Evolutionary conservation across 1,140 invertebrate species (phyloP).

Genomic region (Anastatus disparis): DNA sequence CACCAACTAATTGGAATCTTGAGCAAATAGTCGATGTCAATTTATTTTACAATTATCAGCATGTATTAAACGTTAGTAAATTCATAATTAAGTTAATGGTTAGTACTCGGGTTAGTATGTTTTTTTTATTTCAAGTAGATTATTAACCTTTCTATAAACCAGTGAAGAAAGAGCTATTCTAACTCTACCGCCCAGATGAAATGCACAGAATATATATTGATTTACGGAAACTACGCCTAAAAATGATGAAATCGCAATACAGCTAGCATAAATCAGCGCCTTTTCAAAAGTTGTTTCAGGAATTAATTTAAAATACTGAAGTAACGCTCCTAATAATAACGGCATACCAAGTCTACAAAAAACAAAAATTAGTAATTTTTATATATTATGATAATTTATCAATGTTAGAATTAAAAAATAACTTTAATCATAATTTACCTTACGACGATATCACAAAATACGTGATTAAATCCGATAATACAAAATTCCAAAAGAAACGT

Average conservation of each 20-base stretch:
- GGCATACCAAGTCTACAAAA: conserved; percentile 62
- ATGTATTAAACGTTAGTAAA: too few relatives aligned
- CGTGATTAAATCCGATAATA: conserved; percentile 63
- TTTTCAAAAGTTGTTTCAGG: conserved; percentile 54
- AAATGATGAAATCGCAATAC: conserved; percentile 68
- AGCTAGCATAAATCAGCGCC: conserved; percentile 70
- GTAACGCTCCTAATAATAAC: conserved; percentile 67
- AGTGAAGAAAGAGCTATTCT: conserved; percentile 73
- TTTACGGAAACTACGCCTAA: conserved; percentile 69
- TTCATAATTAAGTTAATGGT: too few relatives aligned
- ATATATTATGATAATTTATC: background rate
- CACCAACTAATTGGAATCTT: too few relatives aligned
- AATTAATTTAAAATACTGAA: conserved; percentile 67
- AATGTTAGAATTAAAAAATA: too few relatives aligned
- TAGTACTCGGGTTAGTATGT: too few relatives aligned
- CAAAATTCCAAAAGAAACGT: conserved; percentile 69
- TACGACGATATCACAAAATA: conserved; percentile 59
- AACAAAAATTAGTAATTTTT: background rate
- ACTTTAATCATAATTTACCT: conserved; percentile 48
- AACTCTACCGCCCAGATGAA: conserved; percentile 72
- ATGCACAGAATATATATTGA: conserved; percentile 71
- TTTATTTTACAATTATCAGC: too few relatives aligned
- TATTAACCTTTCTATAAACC: conserved; percentile 73
- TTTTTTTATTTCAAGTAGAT: too few relatives aligned
- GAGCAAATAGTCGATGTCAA: too few relatives aligned